These are phyloP conservation scores for Phaenicophaeus curvirostris DNA, from an alignment of 2,797 vertebrate genomes.

Conservation along the genomic window DNA sequence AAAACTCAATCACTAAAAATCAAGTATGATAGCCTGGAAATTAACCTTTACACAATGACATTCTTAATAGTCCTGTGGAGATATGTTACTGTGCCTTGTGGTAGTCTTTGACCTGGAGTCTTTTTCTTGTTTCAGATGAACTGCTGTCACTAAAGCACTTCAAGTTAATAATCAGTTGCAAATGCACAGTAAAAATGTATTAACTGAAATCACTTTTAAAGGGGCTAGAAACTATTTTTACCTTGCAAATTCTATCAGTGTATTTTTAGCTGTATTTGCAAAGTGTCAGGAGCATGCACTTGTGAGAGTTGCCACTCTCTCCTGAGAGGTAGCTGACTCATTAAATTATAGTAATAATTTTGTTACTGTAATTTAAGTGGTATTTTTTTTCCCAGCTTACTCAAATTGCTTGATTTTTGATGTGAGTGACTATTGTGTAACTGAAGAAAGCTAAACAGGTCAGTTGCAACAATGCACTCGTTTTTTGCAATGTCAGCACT, in stretches of 20 bases:
- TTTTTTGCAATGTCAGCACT: background rate
- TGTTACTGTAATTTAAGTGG: background rate
- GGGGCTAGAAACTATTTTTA: background rate
- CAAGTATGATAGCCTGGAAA: background rate
- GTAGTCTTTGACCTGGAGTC: background rate
- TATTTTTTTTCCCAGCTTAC: fast-evolving
- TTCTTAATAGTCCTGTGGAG: background rate
- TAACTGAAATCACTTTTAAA: background rate
- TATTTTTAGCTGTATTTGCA: background rate
- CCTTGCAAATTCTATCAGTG: background rate
- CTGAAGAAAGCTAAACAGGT: background rate
- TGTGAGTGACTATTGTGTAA: background rate
- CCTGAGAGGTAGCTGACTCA: background rate
- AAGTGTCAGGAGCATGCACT: background rate
- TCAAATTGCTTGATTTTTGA: background rate
- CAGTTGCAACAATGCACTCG: background rate
- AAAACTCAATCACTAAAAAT: background rate
- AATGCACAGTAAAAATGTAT: background rate
- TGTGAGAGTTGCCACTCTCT: background rate
- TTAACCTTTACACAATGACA: background rate
- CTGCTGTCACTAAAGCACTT: background rate
- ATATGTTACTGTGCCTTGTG: background rate
- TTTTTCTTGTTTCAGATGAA: background rate
- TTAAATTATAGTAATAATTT: background rate
- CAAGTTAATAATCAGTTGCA: background rate